Evolutionary conservation across 2,888 invertebrate species (phyloP), one percentile per base, ranked within the genome.

Genomic region (Habrosyne pyritoides): DNA sequence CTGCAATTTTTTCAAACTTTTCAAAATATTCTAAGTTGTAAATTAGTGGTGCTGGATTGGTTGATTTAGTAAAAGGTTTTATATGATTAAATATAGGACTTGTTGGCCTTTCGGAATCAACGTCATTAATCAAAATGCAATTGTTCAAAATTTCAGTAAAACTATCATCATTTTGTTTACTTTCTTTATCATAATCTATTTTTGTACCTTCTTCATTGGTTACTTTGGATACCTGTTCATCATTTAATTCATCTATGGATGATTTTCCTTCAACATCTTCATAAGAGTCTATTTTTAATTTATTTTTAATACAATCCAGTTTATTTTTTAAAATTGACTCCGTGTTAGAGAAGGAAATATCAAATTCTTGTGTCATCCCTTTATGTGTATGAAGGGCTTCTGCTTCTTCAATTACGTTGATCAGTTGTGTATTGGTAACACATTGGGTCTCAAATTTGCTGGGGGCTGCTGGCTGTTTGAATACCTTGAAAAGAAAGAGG

Each of bases 361-460:
- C 75, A 75, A 89, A 87, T 61, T 89, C 89, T 59, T 87, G 79
- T 6, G 83, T 82, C 10, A 84, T 77, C 10, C 81, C 85, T 57
- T 61, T 67, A 24, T 81, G 63, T 2, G 53, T 56, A 28, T 78
- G 64, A 42, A 75, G 57, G 1, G 83, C 79, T 69, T 90, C 91
- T 1, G 80, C 86, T 62, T 83, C 75, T 59, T 88, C 82, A 26
- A 87, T 81, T 2, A 91, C 59, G 53, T 84, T 66, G 21, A 91
- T 78, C 0, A 92, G 66, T 65, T 93, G 87, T 2, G 90, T 91
- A 47, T 91, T 84, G 0, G 84, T 76, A 0, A 83, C 77, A 63
- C 79, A 87, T 57, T 89, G 89, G 1, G 90, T 87, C 55, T 91
- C 91, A 64, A 87, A 88, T 54, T 81, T 85, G 10, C 66, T 63